A percentile compares a stretch with the other conserved stretches of the same genome.
Conservation (phyloP, 2,888 invertebrate genomes). For the Ormyrus pomaceus region DNA sequence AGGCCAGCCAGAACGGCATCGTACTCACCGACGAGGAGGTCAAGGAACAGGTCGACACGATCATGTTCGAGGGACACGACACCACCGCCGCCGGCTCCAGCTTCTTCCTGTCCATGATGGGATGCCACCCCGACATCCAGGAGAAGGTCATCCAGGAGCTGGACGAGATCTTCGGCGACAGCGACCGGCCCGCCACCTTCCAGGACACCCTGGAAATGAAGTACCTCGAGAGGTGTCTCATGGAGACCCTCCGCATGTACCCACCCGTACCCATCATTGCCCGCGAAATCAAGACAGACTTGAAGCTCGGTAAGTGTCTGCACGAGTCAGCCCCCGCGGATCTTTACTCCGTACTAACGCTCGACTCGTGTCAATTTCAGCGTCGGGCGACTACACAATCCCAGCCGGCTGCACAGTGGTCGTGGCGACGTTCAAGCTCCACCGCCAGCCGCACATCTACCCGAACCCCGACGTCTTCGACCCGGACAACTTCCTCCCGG, state of each 20-base stretch:
- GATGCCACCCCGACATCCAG: slow-evolving; percentile 88
- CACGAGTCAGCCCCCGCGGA: too few relatives aligned
- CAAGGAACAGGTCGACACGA: slow-evolving; percentile 91
- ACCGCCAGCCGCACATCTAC: slow-evolving; percentile 82
- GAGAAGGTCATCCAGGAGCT: slow-evolving; percentile 84
- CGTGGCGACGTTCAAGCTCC: slow-evolving; percentile 82
- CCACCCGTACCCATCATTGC: slow-evolving; percentile 89
- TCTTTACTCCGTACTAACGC: background rate
- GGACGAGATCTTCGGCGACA: slow-evolving; percentile 86
- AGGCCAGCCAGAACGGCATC: slow-evolving; percentile 87
- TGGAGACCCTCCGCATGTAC: slow-evolving; percentile 86
- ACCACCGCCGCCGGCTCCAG: slow-evolving; percentile 92
- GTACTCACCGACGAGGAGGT: slow-evolving; percentile 87
- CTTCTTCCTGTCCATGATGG: slow-evolving; percentile 90
- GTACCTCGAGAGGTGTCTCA: slow-evolving; percentile 86
- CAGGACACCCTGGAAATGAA: slow-evolving; percentile 89
- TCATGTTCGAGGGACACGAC: slow-evolving; percentile 93
- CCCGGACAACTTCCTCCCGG: slow-evolving; percentile 88
- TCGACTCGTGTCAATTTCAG: slow-evolving; percentile 69
- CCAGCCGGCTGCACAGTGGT: slow-evolving; percentile 85
- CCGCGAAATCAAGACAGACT: slow-evolving; percentile 82
- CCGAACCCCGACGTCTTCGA: slow-evolving; percentile 84
- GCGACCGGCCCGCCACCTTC: slow-evolving; percentile 86
- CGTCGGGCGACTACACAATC: slow-evolving; percentile 80
- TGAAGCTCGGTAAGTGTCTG: slow-evolving; percentile 79